phyloP scores from a whole-genome alignment of 1,140 invertebrate species.

The Microplitis mediator region DNA sequence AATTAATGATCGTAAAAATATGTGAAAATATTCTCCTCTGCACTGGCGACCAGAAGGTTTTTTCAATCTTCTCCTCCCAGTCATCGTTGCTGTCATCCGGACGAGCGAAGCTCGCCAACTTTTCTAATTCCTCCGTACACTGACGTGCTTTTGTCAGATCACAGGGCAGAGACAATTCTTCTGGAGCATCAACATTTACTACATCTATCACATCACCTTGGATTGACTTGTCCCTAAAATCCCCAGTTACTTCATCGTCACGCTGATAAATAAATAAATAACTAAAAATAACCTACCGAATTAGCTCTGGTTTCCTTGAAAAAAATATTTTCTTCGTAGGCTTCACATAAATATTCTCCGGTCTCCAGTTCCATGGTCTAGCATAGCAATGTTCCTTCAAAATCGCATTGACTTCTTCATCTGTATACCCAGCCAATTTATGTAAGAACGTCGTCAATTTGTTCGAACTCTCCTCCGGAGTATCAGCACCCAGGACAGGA shows the following conservation, averaged over 20 bases:
- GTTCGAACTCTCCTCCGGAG: slow-evolving; percentile 50
- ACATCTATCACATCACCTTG: slow-evolving; percentile 62
- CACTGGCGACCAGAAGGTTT: slow-evolving; percentile 69
- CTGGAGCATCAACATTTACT: slow-evolving; percentile 41
- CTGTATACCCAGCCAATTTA: slow-evolving; percentile 49
- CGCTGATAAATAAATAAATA: too few relatives aligned
- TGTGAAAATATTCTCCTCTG: slow-evolving; percentile 73
- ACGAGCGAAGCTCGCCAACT: slow-evolving; percentile 69
- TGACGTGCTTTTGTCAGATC: slow-evolving; percentile 69
- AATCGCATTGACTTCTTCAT: slow-evolving; percentile 52
- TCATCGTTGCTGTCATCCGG: slow-evolving; percentile 69
- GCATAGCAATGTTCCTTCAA: slow-evolving; percentile 73
- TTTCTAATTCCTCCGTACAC: slow-evolving; percentile 77
- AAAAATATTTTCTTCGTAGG: slow-evolving; percentile 67
- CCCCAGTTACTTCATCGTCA: too few relatives aligned
- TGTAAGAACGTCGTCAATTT: slow-evolving; percentile 54
- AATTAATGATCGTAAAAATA: slow-evolving; percentile 72
- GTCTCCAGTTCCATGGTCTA: slow-evolving; percentile 73
- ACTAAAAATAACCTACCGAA: background rate
- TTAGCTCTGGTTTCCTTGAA: slow-evolving; percentile 35
- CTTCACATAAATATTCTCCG: slow-evolving; percentile 70
- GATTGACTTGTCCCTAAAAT: slow-evolving; percentile 25
- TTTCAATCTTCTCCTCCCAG: slow-evolving; percentile 74
- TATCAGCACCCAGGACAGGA: slow-evolving; percentile 32
- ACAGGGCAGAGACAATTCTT: slow-evolving; percentile 59